Evolutionary conservation across 2,888 invertebrate genomes (phyloP).

Genomic region (Mimachlamys varia): DNA sequence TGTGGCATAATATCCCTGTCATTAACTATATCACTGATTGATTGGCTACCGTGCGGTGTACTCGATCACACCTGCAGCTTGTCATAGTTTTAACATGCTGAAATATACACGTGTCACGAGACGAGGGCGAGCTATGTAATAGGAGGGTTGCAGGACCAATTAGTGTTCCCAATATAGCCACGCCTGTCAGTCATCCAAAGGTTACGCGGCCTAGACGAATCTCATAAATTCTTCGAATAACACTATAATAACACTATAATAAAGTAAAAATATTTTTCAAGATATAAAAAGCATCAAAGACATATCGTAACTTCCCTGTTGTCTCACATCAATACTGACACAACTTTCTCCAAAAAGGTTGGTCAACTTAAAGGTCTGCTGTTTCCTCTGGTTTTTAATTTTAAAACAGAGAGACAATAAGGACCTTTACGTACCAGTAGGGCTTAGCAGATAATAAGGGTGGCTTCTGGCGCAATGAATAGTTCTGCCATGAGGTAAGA

Average conservation of each 20-base stretch:
- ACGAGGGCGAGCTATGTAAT: not conserved
- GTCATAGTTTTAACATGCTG: not conserved
- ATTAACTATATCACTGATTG: not conserved
- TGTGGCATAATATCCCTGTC: not conserved
- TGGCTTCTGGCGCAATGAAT: too few relatives aligned
- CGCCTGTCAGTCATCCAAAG: not conserved
- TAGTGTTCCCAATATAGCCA: not conserved
- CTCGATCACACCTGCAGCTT: constrained; percentile 5
- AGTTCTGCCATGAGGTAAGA: too few relatives aligned
- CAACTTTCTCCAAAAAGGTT: too few relatives aligned
- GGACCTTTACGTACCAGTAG: too few relatives aligned
- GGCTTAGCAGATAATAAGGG: too few relatives aligned
- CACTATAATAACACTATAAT: not conserved
- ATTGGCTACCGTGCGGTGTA: not conserved
- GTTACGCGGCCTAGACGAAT: not conserved
- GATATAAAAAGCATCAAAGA: too few relatives aligned
- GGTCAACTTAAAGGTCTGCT: too few relatives aligned
- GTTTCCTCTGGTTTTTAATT: too few relatives aligned
- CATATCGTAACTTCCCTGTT: too few relatives aligned
- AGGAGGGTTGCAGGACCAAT: not conserved
- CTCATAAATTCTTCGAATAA: constrained; percentile 2
- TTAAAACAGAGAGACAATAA: too few relatives aligned
- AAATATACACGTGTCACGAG: constrained; percentile 3
- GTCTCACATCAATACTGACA: too few relatives aligned
- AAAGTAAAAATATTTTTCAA: too few relatives aligned